These are phyloP conservation scores for cat (Felis catus) DNA, from an alignment of 2,113 vertebrate genomes.

Conservation along the genomic window F.catus_Fca126_mat1.0 CM031419.1:141078501-141079000, in stretches of 20 bases:
- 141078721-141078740: background rate
- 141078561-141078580: background rate
- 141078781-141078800: background rate
- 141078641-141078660: background rate
- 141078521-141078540: background rate
- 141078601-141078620: background rate
- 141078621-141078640: background rate
- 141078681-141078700: background rate
- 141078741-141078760: background rate
- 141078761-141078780: background rate
- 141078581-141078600: background rate
- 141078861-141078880: background rate
- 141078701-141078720: background rate
- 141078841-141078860: background rate
- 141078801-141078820: background rate
- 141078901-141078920: background rate
- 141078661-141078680: background rate
- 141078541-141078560: background rate
- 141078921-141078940: background rate
- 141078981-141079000: background rate
- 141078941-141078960: background rate
- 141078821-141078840: background rate
- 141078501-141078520: background rate
- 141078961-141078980: background rate
- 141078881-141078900: background rate